These are phyloP conservation scores for Pseudopodoces humilis DNA, from an alignment of 2,113 vertebrate species.

Conservation along the genomic window DNA sequence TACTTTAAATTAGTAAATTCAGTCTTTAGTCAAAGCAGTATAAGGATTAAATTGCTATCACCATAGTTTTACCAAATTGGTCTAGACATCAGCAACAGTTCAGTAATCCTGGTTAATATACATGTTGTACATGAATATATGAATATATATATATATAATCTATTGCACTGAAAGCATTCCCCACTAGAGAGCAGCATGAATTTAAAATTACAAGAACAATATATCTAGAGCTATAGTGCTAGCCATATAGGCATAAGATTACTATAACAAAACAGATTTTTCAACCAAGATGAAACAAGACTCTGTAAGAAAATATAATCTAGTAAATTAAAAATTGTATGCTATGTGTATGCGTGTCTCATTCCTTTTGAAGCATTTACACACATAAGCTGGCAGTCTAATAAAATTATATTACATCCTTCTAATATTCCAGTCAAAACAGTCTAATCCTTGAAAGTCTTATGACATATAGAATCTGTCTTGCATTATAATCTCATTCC, in stretches of 20 bases:
- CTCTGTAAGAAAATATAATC: not conserved
- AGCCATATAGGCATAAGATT: not conserved
- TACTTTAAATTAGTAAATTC: not conserved
- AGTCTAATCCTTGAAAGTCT: not conserved
- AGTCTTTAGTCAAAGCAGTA: not conserved
- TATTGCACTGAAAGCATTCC: constrained; percentile 60
- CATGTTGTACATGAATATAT: not conserved
- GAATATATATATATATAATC: not conserved
- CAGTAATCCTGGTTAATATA: not conserved
- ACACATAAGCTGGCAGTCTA: not conserved
- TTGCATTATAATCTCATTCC: not conserved
- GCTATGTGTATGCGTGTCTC: not conserved
- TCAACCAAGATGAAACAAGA: not conserved
- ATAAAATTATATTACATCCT: not conserved
- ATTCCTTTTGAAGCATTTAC: not conserved
- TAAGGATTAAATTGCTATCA: not conserved
- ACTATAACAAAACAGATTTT: not conserved
- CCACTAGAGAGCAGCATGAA: constrained; percentile 81
- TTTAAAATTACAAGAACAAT: constrained; percentile 67
- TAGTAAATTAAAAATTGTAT: not conserved
- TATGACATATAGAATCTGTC: not conserved
- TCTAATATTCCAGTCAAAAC: not conserved
- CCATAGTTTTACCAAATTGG: not conserved
- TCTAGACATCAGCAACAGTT: not conserved
- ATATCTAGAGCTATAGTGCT: not conserved